Evolutionary conservation across 2,888 invertebrate genomes (phyloP).

Genomic region (Orthosia cruda): DNA sequence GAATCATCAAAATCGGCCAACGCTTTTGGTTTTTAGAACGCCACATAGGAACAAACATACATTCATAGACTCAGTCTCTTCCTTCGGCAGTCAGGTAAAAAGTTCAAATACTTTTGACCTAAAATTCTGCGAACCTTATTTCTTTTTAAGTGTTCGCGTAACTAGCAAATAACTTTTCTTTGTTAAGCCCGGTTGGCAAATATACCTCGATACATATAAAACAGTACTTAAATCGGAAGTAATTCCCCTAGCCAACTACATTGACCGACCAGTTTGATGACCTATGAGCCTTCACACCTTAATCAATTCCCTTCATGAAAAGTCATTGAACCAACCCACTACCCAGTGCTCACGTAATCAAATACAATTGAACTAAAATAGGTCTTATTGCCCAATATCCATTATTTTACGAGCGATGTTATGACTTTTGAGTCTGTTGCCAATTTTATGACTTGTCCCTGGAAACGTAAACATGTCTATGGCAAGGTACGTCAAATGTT

Average conservation of each 20-base stretch:
- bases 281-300: conserved; percentile 24
- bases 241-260: conserved; percentile 9
- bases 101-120: too few relatives aligned
- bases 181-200: background rate
- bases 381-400: conserved; percentile 50
- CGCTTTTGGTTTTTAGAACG: too few relatives aligned
- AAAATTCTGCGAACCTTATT: too few relatives aligned
- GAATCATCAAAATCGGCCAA: too few relatives aligned
- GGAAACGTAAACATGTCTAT: conserved; percentile 10
- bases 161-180: too few relatives aligned
- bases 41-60: too few relatives aligned
- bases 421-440: conserved; percentile 71
- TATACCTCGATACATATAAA: background rate
- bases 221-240: background rate
- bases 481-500: conserved; percentile 49
- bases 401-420: too few relatives aligned
- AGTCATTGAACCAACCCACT: conserved; percentile 13
- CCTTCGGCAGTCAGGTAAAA: too few relatives aligned
- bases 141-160: too few relatives aligned
- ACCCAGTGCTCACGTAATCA: conserved; percentile 11
- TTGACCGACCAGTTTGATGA: conserved; percentile 33
- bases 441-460: conserved; percentile 70
- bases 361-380: conserved; percentile 33
- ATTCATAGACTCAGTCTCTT: too few relatives aligned
- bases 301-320: conserved; percentile 45